A percentile compares a stretch with the other conserved stretches of the same genome.
These are phyloP conservation scores for Loripinus fragilis DNA, from an alignment of 2,888 invertebrate genomes.

Conservation along the genomic window DNA sequence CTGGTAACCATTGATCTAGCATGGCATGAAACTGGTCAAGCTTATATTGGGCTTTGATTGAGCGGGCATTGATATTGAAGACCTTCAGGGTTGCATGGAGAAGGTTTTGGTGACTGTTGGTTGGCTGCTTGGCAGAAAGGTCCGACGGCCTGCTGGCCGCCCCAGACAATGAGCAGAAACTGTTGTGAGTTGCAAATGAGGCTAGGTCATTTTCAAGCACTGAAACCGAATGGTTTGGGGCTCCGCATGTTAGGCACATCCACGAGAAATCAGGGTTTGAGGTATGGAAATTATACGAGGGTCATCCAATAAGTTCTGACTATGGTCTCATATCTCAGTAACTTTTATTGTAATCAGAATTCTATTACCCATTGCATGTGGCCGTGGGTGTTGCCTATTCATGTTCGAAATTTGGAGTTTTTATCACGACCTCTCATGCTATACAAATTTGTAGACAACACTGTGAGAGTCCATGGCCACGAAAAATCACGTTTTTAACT, in stretches of 20 bases:
- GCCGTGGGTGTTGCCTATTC: too few relatives aligned
- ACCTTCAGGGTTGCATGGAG: slow-evolving; percentile 11
- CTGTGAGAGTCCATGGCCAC: too few relatives aligned
- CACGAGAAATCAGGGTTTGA: slow-evolving; percentile 4
- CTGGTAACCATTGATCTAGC: not conserved
- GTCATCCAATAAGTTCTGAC: too few relatives aligned
- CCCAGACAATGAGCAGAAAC: not conserved
- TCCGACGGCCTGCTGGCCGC: not conserved
- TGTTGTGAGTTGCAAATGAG: not conserved
- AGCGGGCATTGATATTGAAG: slow-evolving; percentile 2
- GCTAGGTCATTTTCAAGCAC: not conserved
- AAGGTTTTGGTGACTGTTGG: not conserved
- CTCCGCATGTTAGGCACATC: slow-evolving; percentile 4
- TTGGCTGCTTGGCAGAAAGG: not conserved
- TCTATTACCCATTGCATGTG: too few relatives aligned
- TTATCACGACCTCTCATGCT: too few relatives aligned
- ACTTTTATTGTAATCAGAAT: too few relatives aligned
- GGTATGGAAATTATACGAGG: too few relatives aligned
- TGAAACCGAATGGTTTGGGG: not conserved
- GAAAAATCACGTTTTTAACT: too few relatives aligned
- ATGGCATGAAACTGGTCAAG: too few relatives aligned
- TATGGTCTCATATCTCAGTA: too few relatives aligned
- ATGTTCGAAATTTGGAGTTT: too few relatives aligned
- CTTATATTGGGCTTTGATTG: slow-evolving; percentile 1
- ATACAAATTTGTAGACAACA: too few relatives aligned